Conservation (phyloP, 1,140 invertebrate genomes). For the Antheraea mylitta region DNA sequence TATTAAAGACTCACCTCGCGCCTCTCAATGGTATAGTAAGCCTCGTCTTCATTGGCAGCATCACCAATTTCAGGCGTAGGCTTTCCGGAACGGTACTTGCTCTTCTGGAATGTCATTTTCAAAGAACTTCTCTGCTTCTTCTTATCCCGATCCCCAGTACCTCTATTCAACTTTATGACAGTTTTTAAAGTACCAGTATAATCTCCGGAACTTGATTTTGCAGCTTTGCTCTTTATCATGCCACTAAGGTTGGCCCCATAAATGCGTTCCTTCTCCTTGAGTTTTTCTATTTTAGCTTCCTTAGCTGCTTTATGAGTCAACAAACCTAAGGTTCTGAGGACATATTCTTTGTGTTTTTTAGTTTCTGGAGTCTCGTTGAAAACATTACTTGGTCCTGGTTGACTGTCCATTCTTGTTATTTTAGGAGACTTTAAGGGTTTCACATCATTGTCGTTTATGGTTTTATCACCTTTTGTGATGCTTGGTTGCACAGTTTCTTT, state of each 20-base stretch:
- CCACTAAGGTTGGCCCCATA: conserved; percentile 77
- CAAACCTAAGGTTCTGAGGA: conserved; percentile 82
- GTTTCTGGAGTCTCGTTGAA: conserved; percentile 79
- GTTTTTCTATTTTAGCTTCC: conserved; percentile 77
- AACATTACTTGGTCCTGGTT: conserved; percentile 55
- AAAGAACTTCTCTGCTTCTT: conserved; percentile 83
- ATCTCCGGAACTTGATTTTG: conserved; percentile 65
- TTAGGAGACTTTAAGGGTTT: conserved; percentile 20
- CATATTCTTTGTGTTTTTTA: conserved; percentile 81
- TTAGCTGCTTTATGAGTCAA: conserved; percentile 82
- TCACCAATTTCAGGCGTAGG: conserved; percentile 71
- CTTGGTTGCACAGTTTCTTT: not conserved
- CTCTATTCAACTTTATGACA: conserved; percentile 84
- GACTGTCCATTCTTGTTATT: conserved; percentile 36
- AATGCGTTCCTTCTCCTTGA: conserved; percentile 80
- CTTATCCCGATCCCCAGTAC: conserved; percentile 48
- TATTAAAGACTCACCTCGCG: conserved; percentile 82
- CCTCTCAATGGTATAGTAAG: conserved; percentile 85
- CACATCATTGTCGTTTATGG: not conserved
- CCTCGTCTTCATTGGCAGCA: conserved; percentile 80
- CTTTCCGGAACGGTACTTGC: conserved; percentile 80
- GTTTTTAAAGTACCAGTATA: conserved; percentile 89
- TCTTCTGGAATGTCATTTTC: conserved; percentile 90
- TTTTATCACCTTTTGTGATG: not conserved
- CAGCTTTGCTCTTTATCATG: conserved; percentile 74